Evolutionary conservation across 2,113 vertebrate species (phyloP).

Genomic region (Larimichthys polyactis): DNA sequence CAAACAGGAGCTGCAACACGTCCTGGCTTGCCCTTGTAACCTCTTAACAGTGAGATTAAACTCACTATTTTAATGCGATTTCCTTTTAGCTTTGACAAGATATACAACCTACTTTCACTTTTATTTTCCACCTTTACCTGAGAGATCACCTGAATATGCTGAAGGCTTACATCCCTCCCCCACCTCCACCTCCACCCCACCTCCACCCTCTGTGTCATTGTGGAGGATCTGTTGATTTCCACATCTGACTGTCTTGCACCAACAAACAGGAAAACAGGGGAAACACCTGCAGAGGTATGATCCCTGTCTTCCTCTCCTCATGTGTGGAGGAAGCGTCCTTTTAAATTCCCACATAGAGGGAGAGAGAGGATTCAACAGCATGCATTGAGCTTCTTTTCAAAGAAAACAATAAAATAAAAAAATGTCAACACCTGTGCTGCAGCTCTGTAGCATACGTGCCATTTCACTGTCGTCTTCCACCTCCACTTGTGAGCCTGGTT

Average conservation of each 20-base stretch:
- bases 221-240: constrained; percentile 13
- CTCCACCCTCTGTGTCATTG: neutral
- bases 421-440: constrained; percentile 10
- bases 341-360: constrained; percentile 27
- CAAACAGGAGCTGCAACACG: neutral
- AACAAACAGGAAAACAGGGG: constrained; percentile 37
- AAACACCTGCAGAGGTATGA: constrained; percentile 72
- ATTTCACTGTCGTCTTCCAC: constrained; percentile 38
- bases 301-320: constrained; percentile 38
- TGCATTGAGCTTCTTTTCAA: neutral
- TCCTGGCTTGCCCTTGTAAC: neutral
- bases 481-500: constrained; percentile 33
- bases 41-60: neutral
- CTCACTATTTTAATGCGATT: neutral
- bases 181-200: no score
- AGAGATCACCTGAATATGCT: constrained; percentile 6
- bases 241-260: constrained; percentile 19
- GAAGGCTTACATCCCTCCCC: neutral
- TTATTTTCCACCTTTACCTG: constrained; percentile 8
- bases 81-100: neutral
- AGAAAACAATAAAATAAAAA: neutral
- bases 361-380: constrained; percentile 5
- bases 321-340: constrained; percentile 30
- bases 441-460: constrained; percentile 7
- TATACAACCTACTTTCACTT: constrained; percentile 21